Conservation (phyloP, 2,888 invertebrate species). For the Tinea trinotella region DNA sequence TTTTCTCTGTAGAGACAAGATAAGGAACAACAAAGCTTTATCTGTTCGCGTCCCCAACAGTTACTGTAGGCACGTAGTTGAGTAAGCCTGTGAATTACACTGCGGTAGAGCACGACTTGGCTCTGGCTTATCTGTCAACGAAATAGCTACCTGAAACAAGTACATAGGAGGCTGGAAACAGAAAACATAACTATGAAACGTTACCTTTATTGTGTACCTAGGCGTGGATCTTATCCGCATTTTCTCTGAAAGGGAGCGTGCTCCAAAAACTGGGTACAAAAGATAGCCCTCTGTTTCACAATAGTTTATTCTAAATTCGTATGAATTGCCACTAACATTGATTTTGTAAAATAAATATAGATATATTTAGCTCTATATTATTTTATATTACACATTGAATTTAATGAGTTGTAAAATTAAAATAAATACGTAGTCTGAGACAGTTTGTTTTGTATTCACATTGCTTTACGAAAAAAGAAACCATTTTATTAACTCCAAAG, state of each 20-base stretch:
- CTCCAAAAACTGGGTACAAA: slow-evolving; percentile 10
- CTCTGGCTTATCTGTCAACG: slow-evolving; percentile 55
- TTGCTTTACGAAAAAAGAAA: background rate
- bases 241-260: slow-evolving; percentile 10
- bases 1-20: background rate
- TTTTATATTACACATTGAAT: too few species aligned
- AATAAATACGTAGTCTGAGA: too few species aligned
- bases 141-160: slow-evolving; percentile 36
- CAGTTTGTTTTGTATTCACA: too few species aligned
- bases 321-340: too few species aligned
- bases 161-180: background rate
- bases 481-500: background rate
- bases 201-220: slow-evolving; percentile 3
- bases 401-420: too few species aligned
- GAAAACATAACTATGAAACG: slow-evolving; percentile 16
- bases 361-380: too few species aligned
- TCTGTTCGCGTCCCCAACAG: slow-evolving; percentile 30
- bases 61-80: slow-evolving; percentile 44
- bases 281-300: background rate
- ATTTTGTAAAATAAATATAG: too few species aligned
- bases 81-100: slow-evolving; percentile 46
- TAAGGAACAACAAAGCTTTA: slow-evolving; percentile 45
- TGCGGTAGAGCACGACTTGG: slow-evolving; percentile 39
- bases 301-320: too few species aligned
- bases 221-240: slow-evolving; percentile 6